Evolutionary conservation across 2,888 invertebrate genomes (phyloP).

Genomic region (Herminia tarsipennalis): DNA sequence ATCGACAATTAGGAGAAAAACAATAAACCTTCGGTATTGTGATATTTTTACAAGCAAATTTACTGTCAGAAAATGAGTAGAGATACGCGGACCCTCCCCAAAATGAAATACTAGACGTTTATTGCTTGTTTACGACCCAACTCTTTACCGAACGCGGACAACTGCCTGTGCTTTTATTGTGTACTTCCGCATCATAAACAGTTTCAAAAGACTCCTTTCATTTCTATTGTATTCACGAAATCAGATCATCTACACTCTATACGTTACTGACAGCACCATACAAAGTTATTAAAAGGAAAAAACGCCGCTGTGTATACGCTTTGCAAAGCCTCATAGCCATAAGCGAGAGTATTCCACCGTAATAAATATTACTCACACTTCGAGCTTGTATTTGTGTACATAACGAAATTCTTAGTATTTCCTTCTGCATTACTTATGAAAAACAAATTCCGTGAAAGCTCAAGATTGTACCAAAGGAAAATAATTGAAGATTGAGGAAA

Average conservation of each 20-base stretch:
- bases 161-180: conserved; percentile 60
- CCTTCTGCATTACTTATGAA: conserved; percentile 32
- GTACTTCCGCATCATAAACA: conserved; percentile 49
- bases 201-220: conserved; percentile 38
- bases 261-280: background rate
- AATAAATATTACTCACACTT: conserved; percentile 2
- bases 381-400: conserved; percentile 5
- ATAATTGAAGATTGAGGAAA: conserved; percentile 47
- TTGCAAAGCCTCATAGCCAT: background rate
- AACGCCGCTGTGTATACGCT: background rate
- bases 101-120: conserved; percentile 67
- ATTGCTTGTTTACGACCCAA: conserved; percentile 74
- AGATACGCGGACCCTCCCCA: conserved; percentile 45
- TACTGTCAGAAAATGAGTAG: conserved; percentile 46
- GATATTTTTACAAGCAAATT: conserved; percentile 63
- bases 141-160: conserved; percentile 63
- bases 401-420: conserved; percentile 22
- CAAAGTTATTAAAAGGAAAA: background rate
- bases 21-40: conserved; percentile 56
- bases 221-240: conserved; percentile 18
- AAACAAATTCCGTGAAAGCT: conserved; percentile 43
- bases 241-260: conserved; percentile 16
- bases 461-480: conserved; percentile 36
- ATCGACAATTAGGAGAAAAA: conserved; percentile 65
- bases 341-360: background rate